Percentiles rank a stretch among this genome's conserved stretches.
Evolutionary conservation across 2,888 invertebrate genomes (phyloP).

Genomic region (Drosophila infuscata): DNA sequence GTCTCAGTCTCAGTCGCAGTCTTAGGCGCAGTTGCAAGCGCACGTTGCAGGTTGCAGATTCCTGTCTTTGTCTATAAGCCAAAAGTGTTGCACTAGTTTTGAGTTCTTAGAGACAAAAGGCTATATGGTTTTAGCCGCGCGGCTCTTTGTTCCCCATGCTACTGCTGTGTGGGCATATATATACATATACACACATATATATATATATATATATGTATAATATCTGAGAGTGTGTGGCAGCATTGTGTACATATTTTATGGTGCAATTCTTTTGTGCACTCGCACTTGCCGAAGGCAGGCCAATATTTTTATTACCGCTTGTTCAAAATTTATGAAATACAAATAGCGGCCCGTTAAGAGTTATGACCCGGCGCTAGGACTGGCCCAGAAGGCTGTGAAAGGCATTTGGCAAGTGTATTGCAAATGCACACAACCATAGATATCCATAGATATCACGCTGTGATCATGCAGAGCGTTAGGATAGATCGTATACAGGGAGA

Average conservation of each 20-base stretch:
- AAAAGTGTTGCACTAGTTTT: conserved; percentile 82
- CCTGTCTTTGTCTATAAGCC: conserved; percentile 73
- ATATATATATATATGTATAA: conserved; percentile 18
- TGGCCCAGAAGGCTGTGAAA: conserved; percentile 68
- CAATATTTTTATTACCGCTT: conserved; percentile 78
- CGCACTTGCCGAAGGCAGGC: conserved; percentile 70
- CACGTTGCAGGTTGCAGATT: conserved; percentile 13
- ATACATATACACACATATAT: background rate
- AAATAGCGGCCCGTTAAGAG: conserved; percentile 71
- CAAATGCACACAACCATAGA: conserved; percentile 7
- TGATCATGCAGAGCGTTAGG: conserved; percentile 51
- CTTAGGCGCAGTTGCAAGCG: conserved; percentile 22
- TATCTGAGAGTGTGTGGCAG: background rate
- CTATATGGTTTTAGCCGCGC: conserved; percentile 50
- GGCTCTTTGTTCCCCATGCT: conserved; percentile 66
- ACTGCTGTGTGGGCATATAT: conserved; percentile 22
- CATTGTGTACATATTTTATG: conserved; percentile 59
- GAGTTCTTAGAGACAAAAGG: conserved; percentile 68
- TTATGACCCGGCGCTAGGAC: conserved; percentile 79
- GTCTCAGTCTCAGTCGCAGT: conserved; percentile 5
- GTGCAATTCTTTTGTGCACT: conserved; percentile 79
- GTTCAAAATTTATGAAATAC: conserved; percentile 68
- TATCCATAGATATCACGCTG: conserved; percentile 39
- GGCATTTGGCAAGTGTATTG: conserved; percentile 65
- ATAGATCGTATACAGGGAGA: conserved; percentile 4